phyloP scores from a whole-genome alignment of 2,113 vertebrate genomes.

The Hippolais icterina region DNA sequence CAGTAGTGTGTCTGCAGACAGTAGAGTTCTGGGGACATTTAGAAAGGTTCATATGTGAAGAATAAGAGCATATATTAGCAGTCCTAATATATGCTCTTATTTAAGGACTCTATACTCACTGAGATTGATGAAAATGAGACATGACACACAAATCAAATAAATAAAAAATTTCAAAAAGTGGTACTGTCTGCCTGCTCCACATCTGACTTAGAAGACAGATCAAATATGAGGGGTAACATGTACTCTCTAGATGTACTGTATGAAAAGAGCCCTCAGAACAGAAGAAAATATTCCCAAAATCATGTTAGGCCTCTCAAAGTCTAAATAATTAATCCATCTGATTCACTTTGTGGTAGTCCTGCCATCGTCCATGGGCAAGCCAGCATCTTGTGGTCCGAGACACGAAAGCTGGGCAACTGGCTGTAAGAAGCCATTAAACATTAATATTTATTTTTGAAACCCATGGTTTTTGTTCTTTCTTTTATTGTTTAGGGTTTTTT shows the following conservation, averaged over 20 bases:
- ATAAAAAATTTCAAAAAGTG: neutral
- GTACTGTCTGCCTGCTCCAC: neutral
- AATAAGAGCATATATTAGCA: too few species aligned
- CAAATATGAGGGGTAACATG: neutral
- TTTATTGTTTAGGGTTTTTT: neutral
- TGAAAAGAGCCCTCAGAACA: neutral
- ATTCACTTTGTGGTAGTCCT: neutral
- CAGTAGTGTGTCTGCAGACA: neutral
- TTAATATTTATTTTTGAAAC: neutral
- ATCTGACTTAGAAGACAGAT: neutral
- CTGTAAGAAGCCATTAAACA: neutral
- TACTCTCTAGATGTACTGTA: accelerated
- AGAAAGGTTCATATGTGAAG: neutral
- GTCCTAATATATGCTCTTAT: neutral
- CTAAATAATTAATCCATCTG: neutral
- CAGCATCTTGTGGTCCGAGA: neutral
- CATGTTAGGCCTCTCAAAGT: neutral
- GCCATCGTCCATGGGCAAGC: neutral
- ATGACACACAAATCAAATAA: neutral
- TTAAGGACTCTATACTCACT: neutral
- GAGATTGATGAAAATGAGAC: neutral
- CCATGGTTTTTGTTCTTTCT: neutral
- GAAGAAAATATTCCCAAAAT: neutral
- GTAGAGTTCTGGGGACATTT: neutral
- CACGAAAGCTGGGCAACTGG: neutral